Evolutionary conservation across 2,888 invertebrate species (phyloP).

Genomic region (Seira musarum): DNA sequence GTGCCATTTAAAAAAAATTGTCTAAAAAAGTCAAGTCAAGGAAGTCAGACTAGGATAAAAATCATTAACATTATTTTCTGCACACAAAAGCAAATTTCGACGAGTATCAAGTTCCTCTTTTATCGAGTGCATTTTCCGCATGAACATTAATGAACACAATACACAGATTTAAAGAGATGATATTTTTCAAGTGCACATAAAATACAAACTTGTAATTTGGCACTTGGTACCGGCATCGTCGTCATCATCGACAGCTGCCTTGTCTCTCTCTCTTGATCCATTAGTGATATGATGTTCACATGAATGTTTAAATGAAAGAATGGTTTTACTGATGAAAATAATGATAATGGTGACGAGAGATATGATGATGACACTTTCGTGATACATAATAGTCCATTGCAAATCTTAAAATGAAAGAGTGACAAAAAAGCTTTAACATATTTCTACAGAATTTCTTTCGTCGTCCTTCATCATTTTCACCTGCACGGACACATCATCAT

Average conservation of each 20-base stretch:
- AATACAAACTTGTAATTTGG: background rate
- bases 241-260: background rate
- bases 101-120: slow-evolving; percentile 1
- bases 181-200: background rate
- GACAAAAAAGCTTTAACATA: no score
- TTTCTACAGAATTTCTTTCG: no score
- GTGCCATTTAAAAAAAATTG: background rate
- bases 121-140: background rate
- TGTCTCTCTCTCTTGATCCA: background rate
- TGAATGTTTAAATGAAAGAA: background rate
- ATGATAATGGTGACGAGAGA: background rate
- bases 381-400: no score
- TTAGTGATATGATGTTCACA: background rate
- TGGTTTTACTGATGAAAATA: no score
- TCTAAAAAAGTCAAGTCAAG: background rate
- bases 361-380: background rate
- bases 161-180: background rate
- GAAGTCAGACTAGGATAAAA: background rate
- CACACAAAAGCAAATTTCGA: background rate
- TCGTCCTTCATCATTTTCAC: no score
- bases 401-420: background rate
- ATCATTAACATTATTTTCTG: background rate
- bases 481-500: no score
- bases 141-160: background rate
- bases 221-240: background rate